A percentile compares a stretch with the other conserved stretches of the same genome.
Conservation (phyloP, 2,888 invertebrate species). For the Amblyteles armatorius region DNA sequence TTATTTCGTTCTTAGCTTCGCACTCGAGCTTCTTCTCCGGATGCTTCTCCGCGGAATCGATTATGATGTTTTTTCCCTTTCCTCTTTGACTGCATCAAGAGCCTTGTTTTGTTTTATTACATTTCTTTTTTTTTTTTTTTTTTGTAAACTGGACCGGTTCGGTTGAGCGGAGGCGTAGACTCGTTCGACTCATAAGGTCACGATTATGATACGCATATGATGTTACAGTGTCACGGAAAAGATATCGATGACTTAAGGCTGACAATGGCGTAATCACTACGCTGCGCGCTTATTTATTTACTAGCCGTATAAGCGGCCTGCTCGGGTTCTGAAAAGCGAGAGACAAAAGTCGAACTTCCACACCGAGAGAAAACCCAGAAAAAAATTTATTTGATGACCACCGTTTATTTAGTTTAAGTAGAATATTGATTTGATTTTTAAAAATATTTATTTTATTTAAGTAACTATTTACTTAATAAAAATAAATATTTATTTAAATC, state of each 20-base stretch:
- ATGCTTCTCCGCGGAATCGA: not conserved
- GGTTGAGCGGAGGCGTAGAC: not conserved
- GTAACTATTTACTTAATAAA: no score
- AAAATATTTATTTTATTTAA: no score
- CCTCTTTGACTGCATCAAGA: not conserved
- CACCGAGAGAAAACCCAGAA: no score
- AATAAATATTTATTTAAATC: no score
- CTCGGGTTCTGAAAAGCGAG: no score
- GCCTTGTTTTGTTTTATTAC: not conserved
- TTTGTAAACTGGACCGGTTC: not conserved
- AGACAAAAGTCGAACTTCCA: no score
- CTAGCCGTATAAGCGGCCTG: no score
- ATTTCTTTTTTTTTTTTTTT: not conserved
- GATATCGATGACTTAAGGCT: not conserved
- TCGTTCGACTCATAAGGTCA: not conserved
- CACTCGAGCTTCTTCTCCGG: not conserved
- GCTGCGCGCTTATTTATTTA: no score
- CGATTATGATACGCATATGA: not conserved
- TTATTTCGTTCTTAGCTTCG: slow-evolving; percentile 4
- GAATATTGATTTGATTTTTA: no score
- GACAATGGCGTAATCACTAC: not conserved
- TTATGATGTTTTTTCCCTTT: not conserved
- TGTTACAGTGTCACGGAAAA: not conserved
- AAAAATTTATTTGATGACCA: no score
- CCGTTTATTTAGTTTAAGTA: no score